Evolutionary conservation across 2,888 invertebrate genomes (phyloP), one percentile per base, ranked within the genome.

Genomic region (Eubasilissa splendida): DNA sequence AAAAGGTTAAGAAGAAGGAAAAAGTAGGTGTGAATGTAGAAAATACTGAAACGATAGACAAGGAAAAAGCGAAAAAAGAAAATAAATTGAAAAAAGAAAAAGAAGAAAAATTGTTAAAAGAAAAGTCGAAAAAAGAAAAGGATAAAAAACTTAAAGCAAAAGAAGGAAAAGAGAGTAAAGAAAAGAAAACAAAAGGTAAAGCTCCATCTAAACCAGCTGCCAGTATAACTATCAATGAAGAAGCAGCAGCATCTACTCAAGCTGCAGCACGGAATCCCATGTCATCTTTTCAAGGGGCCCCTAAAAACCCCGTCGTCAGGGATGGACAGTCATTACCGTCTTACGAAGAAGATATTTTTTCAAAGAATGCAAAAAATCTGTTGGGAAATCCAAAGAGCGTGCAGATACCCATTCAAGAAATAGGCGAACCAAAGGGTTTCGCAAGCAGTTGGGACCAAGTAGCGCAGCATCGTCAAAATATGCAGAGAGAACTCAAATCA

Each of bases 401-500:
- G 58, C 33, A 0, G 33, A 86, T 87, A n/a, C 22, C 84, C 4
- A 85, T 84, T 42, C 53, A 63, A 42, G 87, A 86, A n/a, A 82
- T 84, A 9, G 14, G 42, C 11, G 83, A 84, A 5, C 56, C 52
- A 0, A 85, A 86, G 50, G 87, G 87, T 5, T 84, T 85, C 4
- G 60, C 85, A 0, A 88, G 87, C 78, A 91, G 89, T 77, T 92
- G 92, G 92, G 90, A 91, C 59, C 86, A 92, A 82, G 88, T 92
- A 82, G 88, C 90, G 0, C 88, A 91, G 80, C 92, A 92, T 85
- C 88, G 92, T 65, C 85, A 90, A 85, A 87, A 90, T 85, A 86
- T 89, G 54, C 87, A 83, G 31, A 86, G 87, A 65, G 76, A 80
- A 60, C 71, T 84, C 54, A 84, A 82, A 7, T 76, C 82, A 14